These are phyloP conservation scores for Agriopis aurantiaria DNA, from an alignment of 2,888 invertebrate genomes.

Conservation along the genomic window DNA sequence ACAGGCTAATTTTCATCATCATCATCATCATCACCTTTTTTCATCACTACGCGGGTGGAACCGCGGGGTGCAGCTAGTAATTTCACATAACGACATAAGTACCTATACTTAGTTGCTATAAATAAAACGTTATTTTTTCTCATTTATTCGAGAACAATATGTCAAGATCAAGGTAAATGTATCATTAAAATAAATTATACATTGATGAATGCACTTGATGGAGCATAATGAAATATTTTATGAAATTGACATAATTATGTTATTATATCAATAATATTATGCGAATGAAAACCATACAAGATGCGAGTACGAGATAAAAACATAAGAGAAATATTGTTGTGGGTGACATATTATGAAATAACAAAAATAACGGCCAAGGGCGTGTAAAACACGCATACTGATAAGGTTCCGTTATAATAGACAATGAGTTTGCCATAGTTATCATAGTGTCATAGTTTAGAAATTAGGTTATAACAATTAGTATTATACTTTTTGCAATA, in stretches of 20 bases:
- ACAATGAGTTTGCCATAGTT: no score
- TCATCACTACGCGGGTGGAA: no score
- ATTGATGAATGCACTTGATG: conserved; percentile 9
- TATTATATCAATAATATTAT: conserved; percentile 6
- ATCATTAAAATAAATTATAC: conserved; percentile 17
- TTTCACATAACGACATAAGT: neutral
- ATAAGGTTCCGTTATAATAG: no score
- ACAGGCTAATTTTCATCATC: no score
- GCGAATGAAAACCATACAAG: no score
- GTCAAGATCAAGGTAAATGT: conserved; percentile 13
- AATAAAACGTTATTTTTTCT: neutral
- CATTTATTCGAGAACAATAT: conserved; percentile 15
- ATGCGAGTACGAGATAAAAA: neutral
- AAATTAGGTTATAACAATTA: no score
- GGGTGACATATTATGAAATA: neutral
- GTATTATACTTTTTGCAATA: no score
- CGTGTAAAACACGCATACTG: no score
- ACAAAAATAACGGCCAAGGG: neutral
- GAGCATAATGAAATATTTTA: conserved; percentile 1
- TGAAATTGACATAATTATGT: conserved; percentile 6
- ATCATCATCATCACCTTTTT: no score
- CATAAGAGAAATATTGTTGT: neutral
- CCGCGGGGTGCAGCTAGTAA: no score
- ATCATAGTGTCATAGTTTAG: no score
- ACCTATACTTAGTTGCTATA: neutral